These are phyloP conservation scores for Dusona sp. DNA, from an alignment of 2,888 invertebrate species.

Conservation along the genomic window DNA sequence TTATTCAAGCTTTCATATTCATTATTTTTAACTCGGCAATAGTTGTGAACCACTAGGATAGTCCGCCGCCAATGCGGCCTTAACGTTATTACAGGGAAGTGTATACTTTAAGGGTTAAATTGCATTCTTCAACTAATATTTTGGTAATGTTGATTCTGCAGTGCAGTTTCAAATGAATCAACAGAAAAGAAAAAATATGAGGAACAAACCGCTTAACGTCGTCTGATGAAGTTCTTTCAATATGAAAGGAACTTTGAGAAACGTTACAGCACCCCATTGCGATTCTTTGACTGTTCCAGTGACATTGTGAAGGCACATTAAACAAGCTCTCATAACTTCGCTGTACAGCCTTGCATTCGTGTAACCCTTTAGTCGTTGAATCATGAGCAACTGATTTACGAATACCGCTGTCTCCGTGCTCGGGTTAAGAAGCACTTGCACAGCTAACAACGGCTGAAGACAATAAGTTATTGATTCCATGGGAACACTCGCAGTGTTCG, in stretches of 20 bases:
- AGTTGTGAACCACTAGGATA: too few species aligned
- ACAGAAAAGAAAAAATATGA: conserved; percentile 26
- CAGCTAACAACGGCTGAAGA: conserved; percentile 92
- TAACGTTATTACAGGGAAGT: too few species aligned
- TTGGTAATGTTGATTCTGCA: background rate
- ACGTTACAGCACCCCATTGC: conserved; percentile 97
- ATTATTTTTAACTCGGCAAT: too few species aligned
- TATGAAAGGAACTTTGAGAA: conserved; percentile 94
- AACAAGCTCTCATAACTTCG: conserved; percentile 95
- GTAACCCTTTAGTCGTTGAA: conserved; percentile 94
- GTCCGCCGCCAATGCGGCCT: too few species aligned
- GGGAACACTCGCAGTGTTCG: conserved; percentile 85
- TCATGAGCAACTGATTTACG: conserved; percentile 92
- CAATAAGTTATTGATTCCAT: conserved; percentile 90
- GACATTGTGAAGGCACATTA: conserved; percentile 95
- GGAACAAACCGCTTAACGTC: conserved; percentile 85
- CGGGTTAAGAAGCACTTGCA: conserved; percentile 94
- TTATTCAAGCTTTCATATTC: too few species aligned
- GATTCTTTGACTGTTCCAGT: conserved; percentile 94
- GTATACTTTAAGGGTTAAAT: too few species aligned
- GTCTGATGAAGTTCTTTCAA: conserved; percentile 89
- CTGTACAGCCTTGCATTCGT: conserved; percentile 93
- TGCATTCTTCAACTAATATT: background rate
- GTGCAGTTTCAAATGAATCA: background rate
- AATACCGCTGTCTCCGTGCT: conserved; percentile 93